phyloP scores from a whole-genome alignment of 2,888 invertebrate species.

The Cremastinae sp. region DNA sequence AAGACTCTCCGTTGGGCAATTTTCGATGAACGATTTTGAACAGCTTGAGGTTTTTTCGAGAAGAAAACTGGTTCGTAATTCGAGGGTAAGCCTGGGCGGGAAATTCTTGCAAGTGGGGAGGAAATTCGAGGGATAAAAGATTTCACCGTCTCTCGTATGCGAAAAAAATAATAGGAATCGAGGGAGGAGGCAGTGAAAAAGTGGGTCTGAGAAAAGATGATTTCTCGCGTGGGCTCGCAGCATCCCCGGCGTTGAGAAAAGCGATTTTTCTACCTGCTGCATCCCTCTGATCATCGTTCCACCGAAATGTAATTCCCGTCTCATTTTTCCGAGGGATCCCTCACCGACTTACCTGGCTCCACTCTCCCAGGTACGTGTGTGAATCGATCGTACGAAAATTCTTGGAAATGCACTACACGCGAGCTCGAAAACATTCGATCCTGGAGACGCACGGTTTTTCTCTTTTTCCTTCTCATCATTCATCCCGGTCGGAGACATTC shows the following conservation, averaged over 20 bases:
- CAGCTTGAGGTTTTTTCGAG: too few species aligned
- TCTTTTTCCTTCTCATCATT: background rate
- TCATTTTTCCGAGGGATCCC: constrained; percentile 41
- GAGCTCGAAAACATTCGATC: constrained; percentile 11
- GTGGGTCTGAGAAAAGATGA: constrained; percentile 33
- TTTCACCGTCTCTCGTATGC: too few species aligned
- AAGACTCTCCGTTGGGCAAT: too few species aligned
- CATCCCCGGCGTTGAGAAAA: background rate
- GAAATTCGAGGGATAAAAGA: too few species aligned
- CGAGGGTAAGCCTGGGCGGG: too few species aligned
- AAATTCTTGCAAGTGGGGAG: too few species aligned
- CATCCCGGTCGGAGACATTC: too few species aligned
- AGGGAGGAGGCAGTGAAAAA: background rate
- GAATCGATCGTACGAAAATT: constrained; percentile 28
- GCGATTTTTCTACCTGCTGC: constrained; percentile 32
- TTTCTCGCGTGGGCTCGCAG: background rate
- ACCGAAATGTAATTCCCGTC: constrained; percentile 14
- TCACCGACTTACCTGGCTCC: constrained; percentile 25
- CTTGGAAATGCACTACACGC: constrained; percentile 25
- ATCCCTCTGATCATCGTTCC: constrained; percentile 37
- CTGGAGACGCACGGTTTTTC: background rate
- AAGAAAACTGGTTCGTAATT: too few species aligned
- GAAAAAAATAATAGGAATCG: background rate
- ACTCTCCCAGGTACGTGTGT: constrained; percentile 25
- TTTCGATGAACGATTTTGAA: too few species aligned